Evolutionary conservation across 2,797 vertebrate species (phyloP).

Genomic region (Sitta carolinensis): DNA sequence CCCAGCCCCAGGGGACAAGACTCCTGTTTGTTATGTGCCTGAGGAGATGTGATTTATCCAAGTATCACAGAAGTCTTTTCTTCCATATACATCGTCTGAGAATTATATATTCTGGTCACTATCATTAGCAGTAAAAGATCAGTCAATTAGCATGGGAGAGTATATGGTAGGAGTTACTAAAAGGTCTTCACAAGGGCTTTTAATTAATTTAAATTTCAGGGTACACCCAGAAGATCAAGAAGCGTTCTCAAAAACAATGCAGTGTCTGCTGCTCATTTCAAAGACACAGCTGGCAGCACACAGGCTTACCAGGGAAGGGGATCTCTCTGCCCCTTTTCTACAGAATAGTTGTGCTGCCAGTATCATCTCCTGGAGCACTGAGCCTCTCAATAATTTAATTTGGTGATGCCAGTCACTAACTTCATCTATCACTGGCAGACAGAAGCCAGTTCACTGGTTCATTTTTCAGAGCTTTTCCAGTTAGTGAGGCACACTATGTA

Average conservation of each 20-base stretch:
- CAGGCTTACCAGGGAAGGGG: neutral
- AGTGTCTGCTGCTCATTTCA: neutral
- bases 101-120: slow-evolving; percentile 16
- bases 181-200: slow-evolving; percentile 26
- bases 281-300: neutral
- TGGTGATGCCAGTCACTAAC: slow-evolving; percentile 6
- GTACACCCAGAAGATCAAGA: neutral
- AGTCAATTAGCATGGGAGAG: slow-evolving; percentile 37
- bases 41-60: slow-evolving; percentile 54
- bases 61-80: slow-evolving; percentile 50
- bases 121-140: neutral
- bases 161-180: neutral
- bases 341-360: neutral
- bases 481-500: slow-evolving; percentile 14
- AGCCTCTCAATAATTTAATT: neutral
- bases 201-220: slow-evolving; percentile 45
- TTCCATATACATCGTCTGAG: neutral
- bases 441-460: slow-evolving; percentile 33
- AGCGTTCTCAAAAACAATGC: neutral
- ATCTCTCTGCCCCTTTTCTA: neutral
- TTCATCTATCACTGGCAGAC: neutral
- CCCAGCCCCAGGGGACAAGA: slow-evolving; percentile 46
- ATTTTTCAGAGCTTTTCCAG: slow-evolving; percentile 27
- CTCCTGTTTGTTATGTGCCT: slow-evolving; percentile 8
- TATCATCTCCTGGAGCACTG: neutral